Percentiles rank a stretch among this genome's conserved stretches.
These are phyloP conservation scores for Escarpia spicata DNA, from an alignment of 2,888 invertebrate species.

Conservation along the genomic window DNA sequence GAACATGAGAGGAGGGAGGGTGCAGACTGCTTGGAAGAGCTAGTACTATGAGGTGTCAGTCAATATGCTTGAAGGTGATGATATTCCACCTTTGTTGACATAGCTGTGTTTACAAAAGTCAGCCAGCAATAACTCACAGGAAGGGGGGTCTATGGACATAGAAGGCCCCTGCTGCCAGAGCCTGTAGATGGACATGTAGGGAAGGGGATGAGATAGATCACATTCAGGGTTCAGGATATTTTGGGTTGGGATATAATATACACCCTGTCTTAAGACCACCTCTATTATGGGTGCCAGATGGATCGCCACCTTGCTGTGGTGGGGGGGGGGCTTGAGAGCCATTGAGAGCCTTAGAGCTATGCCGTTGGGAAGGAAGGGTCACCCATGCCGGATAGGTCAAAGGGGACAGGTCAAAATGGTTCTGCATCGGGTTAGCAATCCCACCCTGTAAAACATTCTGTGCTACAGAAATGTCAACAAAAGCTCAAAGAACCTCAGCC, in stretches of 20 bases:
- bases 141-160: not conserved
- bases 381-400: too few species aligned
- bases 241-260: not conserved
- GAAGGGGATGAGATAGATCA: not conserved
- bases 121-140: not conserved
- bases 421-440: too few species aligned
- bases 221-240: not conserved
- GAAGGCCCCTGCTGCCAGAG: not conserved
- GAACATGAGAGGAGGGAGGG: not conserved
- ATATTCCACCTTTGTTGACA: not conserved
- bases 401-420: too few species aligned
- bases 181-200: not conserved
- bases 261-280: too few species aligned
- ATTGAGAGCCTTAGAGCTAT: too few species aligned
- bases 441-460: too few species aligned
- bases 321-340: too few species aligned
- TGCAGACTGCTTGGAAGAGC: constrained; percentile 12
- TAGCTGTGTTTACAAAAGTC: constrained; percentile 16
- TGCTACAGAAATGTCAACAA: too few species aligned
- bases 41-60: not conserved
- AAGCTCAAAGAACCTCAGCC: too few species aligned
- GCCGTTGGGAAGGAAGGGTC: too few species aligned
- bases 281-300: too few species aligned
- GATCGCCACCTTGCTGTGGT: too few species aligned
- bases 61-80: not conserved